Evolutionary conservation across 2,113 vertebrate genomes (phyloP).

Genomic region (Edolisoma coerulescens): DNA sequence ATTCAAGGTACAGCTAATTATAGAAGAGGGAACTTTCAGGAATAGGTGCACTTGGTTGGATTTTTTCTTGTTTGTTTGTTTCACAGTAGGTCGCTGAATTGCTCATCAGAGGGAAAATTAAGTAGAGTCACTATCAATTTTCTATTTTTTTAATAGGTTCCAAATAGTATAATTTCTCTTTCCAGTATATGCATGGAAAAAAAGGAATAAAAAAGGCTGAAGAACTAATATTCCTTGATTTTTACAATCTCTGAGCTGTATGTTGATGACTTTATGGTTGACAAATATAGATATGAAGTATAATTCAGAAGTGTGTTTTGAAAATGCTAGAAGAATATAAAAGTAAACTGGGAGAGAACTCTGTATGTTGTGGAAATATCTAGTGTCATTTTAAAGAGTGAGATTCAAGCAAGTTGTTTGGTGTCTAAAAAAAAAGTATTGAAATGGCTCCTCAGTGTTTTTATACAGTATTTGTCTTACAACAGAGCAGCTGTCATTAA

Average conservation of each 20-base stretch:
- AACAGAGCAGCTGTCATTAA: background rate
- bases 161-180: background rate
- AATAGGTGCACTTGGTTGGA: background rate
- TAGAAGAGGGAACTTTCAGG: background rate
- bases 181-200: background rate
- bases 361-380: background rate
- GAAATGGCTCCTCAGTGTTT: background rate
- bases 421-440: background rate
- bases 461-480: background rate
- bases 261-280: background rate
- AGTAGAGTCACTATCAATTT: background rate
- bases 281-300: background rate
- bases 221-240: background rate
- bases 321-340: background rate
- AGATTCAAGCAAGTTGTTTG: background rate
- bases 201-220: background rate
- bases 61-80: background rate
- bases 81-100: background rate
- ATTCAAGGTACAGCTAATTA: too few relatives aligned
- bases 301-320: background rate
- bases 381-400: background rate
- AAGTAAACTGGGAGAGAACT: background rate
- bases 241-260: background rate
- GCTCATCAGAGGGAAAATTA: background rate
- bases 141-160: background rate